Conservation (phyloP, 2,797 vertebrate genomes). For the Lepus townsendii region DNA sequence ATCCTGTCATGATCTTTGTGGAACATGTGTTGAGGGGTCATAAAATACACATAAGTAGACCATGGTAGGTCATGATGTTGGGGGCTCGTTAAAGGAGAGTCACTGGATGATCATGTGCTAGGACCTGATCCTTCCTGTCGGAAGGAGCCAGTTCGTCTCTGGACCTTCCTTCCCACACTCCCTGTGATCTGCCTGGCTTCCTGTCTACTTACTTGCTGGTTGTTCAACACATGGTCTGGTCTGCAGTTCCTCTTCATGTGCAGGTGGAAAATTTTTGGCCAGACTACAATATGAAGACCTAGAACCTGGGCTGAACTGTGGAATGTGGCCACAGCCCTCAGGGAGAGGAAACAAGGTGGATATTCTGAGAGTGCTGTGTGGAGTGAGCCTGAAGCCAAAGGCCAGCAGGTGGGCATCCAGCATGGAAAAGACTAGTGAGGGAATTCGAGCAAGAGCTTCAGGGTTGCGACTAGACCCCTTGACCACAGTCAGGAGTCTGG, state of each 20-base stretch:
- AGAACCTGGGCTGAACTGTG: background rate
- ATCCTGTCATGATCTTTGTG: background rate
- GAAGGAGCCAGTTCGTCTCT: background rate
- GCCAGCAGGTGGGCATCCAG: background rate
- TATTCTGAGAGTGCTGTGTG: background rate
- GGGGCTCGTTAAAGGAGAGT: background rate
- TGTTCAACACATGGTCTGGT: background rate
- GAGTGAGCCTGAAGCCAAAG: background rate
- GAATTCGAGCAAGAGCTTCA: background rate
- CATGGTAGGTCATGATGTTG: background rate
- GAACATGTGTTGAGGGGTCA: background rate
- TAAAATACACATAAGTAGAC: background rate
- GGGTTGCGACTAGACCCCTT: background rate
- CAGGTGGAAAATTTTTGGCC: background rate
- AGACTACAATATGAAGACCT: background rate
- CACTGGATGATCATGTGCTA: background rate
- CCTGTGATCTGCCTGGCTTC: background rate
- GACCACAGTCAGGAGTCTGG: background rate
- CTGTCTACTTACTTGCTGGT: background rate
- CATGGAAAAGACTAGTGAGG: background rate
- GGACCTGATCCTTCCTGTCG: background rate
- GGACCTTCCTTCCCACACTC: background rate
- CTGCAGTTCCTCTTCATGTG: background rate
- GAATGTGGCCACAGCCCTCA: background rate
- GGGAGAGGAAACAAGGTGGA: background rate